Percentiles rank a stretch among this genome's conserved stretches.
Conservation (phyloP, 2,113 vertebrate genomes). For the Etheostoma cragini region DNA sequence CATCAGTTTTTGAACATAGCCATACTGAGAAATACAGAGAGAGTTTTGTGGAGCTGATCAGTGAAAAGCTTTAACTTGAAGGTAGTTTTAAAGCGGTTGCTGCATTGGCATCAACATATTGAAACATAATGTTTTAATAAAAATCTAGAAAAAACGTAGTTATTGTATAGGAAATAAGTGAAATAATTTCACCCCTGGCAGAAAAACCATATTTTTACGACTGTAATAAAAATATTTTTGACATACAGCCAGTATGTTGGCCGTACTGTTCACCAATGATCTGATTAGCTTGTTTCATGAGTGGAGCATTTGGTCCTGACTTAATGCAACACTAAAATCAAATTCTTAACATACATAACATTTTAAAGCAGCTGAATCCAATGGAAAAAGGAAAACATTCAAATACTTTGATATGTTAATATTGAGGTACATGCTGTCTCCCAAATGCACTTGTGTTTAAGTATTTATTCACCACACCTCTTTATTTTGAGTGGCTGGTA, state of each 20-base stretch:
- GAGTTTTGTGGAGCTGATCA: no score
- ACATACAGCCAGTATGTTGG: not conserved
- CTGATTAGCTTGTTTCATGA: not conserved
- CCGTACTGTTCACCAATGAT: not conserved
- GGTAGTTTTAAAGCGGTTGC: not conserved
- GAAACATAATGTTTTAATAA: not conserved
- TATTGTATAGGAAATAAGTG: not conserved
- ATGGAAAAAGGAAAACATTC: not conserved
- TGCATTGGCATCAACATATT: not conserved
- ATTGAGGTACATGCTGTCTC: not conserved
- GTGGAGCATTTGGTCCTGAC: not conserved
- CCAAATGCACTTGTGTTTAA: conserved; percentile 53
- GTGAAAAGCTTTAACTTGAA: not conserved
- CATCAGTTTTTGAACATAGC: no score
- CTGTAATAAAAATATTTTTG: not conserved
- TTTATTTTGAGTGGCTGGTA: conserved; percentile 20
- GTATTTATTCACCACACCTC: conserved; percentile 64
- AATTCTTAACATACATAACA: not conserved
- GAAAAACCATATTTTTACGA: not conserved
- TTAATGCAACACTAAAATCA: not conserved
- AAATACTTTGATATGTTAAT: not conserved
- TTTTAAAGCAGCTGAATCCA: conserved; percentile 17
- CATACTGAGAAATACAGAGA: no score
- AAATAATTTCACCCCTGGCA: not conserved
- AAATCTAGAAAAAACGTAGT: not conserved